Evolutionary conservation across 1,140 invertebrate genomes (phyloP), one percentile per base, ranked within the genome.

Genomic region (Cotesia typhae): DNA sequence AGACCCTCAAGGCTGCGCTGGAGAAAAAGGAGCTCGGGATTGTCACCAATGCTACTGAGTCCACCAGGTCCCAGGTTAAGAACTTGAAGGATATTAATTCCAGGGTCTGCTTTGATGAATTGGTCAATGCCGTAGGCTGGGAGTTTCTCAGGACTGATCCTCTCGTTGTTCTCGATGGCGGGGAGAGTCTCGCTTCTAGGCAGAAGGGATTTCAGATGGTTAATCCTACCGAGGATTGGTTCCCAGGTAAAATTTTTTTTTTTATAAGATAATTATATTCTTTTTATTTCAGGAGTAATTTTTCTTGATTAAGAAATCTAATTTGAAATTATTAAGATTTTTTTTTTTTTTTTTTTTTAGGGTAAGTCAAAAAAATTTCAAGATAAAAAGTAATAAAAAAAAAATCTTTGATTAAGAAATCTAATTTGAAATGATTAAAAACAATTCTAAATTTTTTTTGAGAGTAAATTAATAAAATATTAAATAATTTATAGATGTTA

Each of bases 201-300:
- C 92, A 94, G 79, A 90, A 91, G 76, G 94, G 94, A 5, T 95
- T 95, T 84, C 92, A 94, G 79, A 89, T 92, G 79, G 87, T 97
- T n/a, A 94, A 96, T 85, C 95, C 95, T 9, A 93, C 92, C 0
- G 93, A 96, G 76, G 90, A 93, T 65, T 94, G 92, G 91, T 97
- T 95, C 82, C 94, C 94, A 82, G 95, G 94, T 93, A 84, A 84
- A n/a, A 66, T 71, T 20, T 36, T 47, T 28, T 28, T 2, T 28
- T 28, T 28, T 28, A 2, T 28, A 28, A 28, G 0, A 28, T 28
- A 28, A 28, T 28, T 2, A 28, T 28, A 28, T 28, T 28, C 2
- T 28, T 28, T 28, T 28, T 28, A 2, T 28, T 28, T 2, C 28
- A 28, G 28, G 3, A 28, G 1, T 2, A 1, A 28, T 2, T 28